Percentiles rank a stretch among this genome's conserved stretches.
Conservation (phyloP, 2,113 vertebrate genomes). For the Podilymbus podiceps region DNA sequence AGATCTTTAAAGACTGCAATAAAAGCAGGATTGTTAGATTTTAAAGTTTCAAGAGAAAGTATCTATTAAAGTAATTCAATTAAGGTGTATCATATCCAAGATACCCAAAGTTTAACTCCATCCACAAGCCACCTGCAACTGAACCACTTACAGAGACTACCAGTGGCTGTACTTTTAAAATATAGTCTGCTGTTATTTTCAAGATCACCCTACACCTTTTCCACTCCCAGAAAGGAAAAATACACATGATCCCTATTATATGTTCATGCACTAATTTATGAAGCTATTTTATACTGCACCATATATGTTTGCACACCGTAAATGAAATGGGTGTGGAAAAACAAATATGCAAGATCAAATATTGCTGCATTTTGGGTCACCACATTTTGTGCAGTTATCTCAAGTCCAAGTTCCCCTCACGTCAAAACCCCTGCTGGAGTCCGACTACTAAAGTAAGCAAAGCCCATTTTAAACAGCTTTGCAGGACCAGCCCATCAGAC, state of each 20-base stretch:
- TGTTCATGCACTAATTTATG: neutral
- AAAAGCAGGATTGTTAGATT: conserved; percentile 66
- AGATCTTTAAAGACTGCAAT: conserved; percentile 63
- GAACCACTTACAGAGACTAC: neutral
- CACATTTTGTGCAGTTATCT: neutral
- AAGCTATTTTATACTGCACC: neutral
- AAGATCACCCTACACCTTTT: neutral
- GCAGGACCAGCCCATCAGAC: neutral
- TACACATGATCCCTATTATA: neutral
- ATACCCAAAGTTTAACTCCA: conserved; percentile 12
- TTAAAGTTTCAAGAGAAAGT: conserved; percentile 72
- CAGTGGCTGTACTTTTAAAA: neutral
- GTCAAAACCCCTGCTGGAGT: neutral
- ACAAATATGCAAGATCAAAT: neutral
- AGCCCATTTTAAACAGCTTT: neutral
- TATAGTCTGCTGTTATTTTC: neutral
- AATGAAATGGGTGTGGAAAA: neutral
- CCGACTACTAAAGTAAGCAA: neutral
- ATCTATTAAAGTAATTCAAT: conserved; percentile 72
- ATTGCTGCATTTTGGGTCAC: neutral
- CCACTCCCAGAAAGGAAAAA: neutral
- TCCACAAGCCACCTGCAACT: neutral
- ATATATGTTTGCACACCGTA: neutral
- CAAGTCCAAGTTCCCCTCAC: neutral
- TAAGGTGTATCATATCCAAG: conserved; percentile 10